These are phyloP conservation scores for Motacilla tschutschensis DNA, from an alignment of 2,113 vertebrate species.

Conservation along the genomic window DNA sequence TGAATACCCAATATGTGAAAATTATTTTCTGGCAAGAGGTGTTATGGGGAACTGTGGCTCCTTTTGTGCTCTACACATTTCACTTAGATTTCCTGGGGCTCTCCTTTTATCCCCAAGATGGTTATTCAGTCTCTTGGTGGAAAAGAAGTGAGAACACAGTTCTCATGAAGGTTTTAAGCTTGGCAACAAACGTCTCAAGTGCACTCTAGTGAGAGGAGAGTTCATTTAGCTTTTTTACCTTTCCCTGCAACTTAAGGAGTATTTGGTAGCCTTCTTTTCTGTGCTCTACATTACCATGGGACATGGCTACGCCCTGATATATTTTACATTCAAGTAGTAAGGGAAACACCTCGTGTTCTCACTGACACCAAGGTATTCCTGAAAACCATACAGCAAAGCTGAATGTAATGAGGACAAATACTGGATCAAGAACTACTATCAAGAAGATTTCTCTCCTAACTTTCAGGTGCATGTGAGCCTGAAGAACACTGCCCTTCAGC, in stretches of 20 bases:
- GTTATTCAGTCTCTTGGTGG: background rate
- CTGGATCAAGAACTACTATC: background rate
- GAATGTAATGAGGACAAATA: background rate
- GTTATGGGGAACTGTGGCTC: background rate
- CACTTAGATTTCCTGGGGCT: background rate
- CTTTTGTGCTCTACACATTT: background rate
- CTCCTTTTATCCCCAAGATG: background rate
- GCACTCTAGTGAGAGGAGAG: background rate
- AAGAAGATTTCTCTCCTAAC: background rate
- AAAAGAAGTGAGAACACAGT: conserved; percentile 2
- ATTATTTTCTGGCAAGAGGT: conserved; percentile 37
- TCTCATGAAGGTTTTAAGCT: background rate
- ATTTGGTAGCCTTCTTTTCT: background rate
- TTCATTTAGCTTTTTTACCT: background rate
- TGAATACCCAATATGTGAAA: conserved; percentile 25
- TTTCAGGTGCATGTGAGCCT: background rate
- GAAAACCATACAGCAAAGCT: background rate
- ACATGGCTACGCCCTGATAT: background rate
- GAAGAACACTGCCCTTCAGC: background rate
- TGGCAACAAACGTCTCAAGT: background rate
- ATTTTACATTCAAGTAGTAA: background rate
- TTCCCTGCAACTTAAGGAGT: background rate
- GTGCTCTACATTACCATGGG: background rate
- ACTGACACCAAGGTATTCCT: background rate
- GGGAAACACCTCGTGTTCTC: background rate